A percentile compares a stretch with the other conserved stretches of the same genome.
Evolutionary conservation across 2,888 invertebrate genomes (phyloP).

Genomic region (Gasteruption jaculator): DNA sequence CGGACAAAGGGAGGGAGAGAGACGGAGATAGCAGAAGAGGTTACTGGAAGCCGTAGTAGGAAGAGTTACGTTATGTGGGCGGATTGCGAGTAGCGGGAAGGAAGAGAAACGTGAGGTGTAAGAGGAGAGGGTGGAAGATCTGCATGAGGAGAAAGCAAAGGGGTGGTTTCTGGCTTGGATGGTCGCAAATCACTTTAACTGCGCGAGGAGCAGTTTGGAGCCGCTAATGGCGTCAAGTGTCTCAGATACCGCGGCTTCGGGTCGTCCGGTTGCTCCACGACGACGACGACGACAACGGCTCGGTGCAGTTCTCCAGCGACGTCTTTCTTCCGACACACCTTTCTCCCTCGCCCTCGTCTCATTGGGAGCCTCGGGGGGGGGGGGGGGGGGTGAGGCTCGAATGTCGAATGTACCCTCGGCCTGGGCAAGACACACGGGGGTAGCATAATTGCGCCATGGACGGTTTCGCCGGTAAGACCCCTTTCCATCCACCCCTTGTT

Average conservation of each 20-base stretch:
- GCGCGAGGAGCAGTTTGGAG: constrained; percentile 47
- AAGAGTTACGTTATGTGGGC: background rate
- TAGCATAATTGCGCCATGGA: no score
- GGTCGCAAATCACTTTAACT: constrained; percentile 51
- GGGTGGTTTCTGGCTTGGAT: constrained; percentile 35
- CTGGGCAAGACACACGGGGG: no score
- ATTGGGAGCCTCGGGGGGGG: background rate
- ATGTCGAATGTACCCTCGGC: no score
- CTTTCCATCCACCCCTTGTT: no score
- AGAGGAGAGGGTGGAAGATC: constrained; percentile 20
- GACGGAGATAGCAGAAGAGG: constrained; percentile 11
- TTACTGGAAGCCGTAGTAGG: constrained; percentile 12
- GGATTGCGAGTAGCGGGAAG: background rate
- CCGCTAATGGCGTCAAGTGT: constrained; percentile 51
- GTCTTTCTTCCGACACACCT: constrained; percentile 3
- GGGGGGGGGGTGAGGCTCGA: no score
- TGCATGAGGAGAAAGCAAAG: constrained; percentile 23
- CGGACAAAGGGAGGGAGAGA: constrained; percentile 10
- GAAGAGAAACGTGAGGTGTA: constrained; percentile 8
- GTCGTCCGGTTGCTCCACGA: constrained; percentile 33
- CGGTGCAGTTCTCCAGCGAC: constrained; percentile 14
- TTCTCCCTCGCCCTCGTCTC: background rate
- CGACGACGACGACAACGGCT: constrained; percentile 22
- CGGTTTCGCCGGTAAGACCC: no score
- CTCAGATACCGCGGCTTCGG: constrained; percentile 42